Evolutionary conservation across 1,140 invertebrate species (phyloP).

Genomic region (Eupristina koningsbergeri): DNA sequence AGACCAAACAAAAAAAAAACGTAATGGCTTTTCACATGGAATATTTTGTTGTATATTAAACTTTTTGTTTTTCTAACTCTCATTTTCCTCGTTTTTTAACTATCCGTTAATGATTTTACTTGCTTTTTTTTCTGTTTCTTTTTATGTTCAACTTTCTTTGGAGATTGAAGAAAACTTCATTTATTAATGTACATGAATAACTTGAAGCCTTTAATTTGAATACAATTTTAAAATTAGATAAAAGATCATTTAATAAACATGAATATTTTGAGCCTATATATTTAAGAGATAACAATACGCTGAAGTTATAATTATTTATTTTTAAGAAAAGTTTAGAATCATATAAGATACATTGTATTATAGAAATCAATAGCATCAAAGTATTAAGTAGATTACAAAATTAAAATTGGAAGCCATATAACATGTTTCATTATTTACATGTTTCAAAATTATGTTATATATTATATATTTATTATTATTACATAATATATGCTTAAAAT

Average conservation of each 20-base stretch:
- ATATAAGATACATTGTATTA: too few relatives aligned
- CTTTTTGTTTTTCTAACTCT: conserved; percentile 27
- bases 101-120: background rate
- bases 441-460: too few relatives aligned
- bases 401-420: too few relatives aligned
- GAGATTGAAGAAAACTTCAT: background rate
- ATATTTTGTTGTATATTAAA: conserved; percentile 49
- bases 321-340: too few relatives aligned
- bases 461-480: too few relatives aligned
- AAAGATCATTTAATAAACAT: background rate
- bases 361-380: too few relatives aligned
- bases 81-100: conserved; percentile 10
- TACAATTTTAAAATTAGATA: background rate
- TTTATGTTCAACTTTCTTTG: background rate
- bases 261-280: too few relatives aligned
- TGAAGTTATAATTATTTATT: too few relatives aligned
- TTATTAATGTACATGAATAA: background rate
- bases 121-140: background rate
- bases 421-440: too few relatives aligned
- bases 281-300: too few relatives aligned
- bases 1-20: background rate
- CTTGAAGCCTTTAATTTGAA: conserved; percentile 10
- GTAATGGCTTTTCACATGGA: conserved; percentile 29
- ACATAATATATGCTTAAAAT: too few relatives aligned
- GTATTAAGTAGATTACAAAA: too few relatives aligned